Percentiles rank a stretch among this genome's conserved stretches.
These are phyloP conservation scores for Lepilemur ruficaudatus DNA, from an alignment of 2,797 vertebrate genomes.

Conservation along the genomic window DNA sequence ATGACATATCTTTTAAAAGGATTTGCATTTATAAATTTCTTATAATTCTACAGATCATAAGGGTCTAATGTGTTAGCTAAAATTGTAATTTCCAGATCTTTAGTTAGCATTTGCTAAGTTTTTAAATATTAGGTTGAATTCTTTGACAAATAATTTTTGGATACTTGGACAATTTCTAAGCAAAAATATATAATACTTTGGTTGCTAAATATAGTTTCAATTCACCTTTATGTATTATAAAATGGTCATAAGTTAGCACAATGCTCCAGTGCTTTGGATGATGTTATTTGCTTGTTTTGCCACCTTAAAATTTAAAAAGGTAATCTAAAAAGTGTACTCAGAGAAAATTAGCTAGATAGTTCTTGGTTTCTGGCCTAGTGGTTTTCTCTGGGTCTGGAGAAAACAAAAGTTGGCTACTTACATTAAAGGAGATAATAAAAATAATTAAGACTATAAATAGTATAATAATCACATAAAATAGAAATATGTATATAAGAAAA, in stretches of 20 bases:
- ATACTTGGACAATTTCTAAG: not conserved
- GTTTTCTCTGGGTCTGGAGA: not conserved
- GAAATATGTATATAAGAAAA: not conserved
- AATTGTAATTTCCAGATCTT: not conserved
- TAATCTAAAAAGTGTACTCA: not conserved
- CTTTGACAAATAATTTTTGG: not conserved
- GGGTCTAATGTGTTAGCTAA: not conserved
- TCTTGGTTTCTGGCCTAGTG: not conserved
- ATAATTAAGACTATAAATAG: not conserved
- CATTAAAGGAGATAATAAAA: not conserved
- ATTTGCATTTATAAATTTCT: not conserved
- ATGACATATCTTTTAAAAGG: not conserved
- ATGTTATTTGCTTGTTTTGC: not conserved
- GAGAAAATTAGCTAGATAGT: not conserved
- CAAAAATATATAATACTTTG: not conserved
- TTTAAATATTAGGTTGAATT: not conserved
- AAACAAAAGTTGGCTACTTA: not conserved
- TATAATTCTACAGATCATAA: not conserved
- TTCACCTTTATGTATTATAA: not conserved
- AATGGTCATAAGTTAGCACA: not conserved
- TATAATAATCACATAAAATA: not conserved
- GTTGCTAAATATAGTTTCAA: not conserved
- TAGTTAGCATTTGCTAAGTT: not conserved
- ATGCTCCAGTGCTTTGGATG: not conserved
- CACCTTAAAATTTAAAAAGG: not conserved